Base-by-base conservation (phyloP, 2,113 vertebrate genomes). In the Diglossa brunneiventris region DNA sequence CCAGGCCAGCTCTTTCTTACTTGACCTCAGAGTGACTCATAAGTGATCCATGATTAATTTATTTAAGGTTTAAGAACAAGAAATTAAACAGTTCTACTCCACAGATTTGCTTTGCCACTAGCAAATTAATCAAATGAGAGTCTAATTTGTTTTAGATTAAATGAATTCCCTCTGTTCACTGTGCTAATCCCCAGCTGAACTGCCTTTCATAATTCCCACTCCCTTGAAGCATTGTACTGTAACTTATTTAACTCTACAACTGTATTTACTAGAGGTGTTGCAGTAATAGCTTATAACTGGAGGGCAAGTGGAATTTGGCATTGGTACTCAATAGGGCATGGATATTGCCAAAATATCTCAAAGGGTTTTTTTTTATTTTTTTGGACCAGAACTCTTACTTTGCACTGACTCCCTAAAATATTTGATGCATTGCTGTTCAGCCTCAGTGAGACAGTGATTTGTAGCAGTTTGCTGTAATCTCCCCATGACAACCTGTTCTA, bases 91-190 rank as follows among this genome's bases (percentile, higher is more conserved):
- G 87, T 87, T 93, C 82, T 95, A 52, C 64, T 95, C 90, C 70
- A 37, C 90, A 87, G 79, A 94, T 83, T 95, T 96, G 55, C 82
- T 92, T 96, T 92, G 90, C 93, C 92, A 89, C 72, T 70, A 94
- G 92, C 82, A 96, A 90, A 94, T 97, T 86, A 93, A 97, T 95
- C 93, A 92, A 89, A 94, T 81, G 61, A 95, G 83, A 91, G 86
- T 82, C 91, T 90, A 94, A 94, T 94, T 96, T 89, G 89, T 74
- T 95, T 96, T 73, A 92, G 62, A 92, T 94, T 77, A 88, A 97
- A 92, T 94, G 27, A 94, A 90, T 94, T 94, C 93, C 93, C 91
- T 90, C 90, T 94, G 79, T 90, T 96, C 4, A 0, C 89, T 69
- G 72, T 26, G 10, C 85, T 95, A 85, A 91, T 96, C 87, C 95